Percentiles rank a stretch among this genome's conserved stretches.
Evolutionary conservation across 1,140 invertebrate genomes (phyloP).

Genomic region (Samia ricini): DNA sequence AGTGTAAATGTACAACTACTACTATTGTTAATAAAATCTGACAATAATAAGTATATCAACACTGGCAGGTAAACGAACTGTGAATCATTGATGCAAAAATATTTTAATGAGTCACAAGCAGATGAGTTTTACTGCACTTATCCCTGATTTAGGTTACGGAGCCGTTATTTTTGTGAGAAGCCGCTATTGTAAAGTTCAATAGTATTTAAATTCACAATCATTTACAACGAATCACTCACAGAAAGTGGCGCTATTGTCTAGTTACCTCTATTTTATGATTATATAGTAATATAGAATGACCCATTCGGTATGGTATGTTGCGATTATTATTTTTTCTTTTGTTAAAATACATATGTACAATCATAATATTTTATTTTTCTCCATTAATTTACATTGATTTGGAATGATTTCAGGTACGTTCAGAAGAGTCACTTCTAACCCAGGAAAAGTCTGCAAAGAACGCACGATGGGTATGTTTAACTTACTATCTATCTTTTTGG

Average conservation of each 20-base stretch:
- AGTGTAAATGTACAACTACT: neutral
- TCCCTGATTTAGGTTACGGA: constrained; percentile 18
- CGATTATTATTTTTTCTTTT: too few species aligned
- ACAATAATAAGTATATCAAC: constrained; percentile 19
- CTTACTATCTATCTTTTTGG: constrained; percentile 32
- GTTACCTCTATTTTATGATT: too few species aligned
- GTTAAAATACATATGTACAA: too few species aligned
- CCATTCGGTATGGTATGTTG: too few species aligned
- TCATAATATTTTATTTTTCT: too few species aligned
- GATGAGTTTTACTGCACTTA: constrained; percentile 24
- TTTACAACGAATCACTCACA: too few species aligned
- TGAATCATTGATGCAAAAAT: constrained; percentile 62
- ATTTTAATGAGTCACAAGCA: constrained; percentile 49
- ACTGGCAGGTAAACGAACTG: constrained; percentile 55
- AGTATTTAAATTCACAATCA: neutral
- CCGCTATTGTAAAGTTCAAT: neutral
- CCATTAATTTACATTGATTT: neutral
- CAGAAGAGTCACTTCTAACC: constrained; percentile 64
- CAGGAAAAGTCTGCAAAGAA: constrained; percentile 57
- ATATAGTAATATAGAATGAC: neutral
- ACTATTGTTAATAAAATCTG: constrained; percentile 7
- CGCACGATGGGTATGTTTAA: constrained; percentile 68
- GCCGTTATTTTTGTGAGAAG: neutral
- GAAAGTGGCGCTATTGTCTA: too few species aligned
- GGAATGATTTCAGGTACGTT: constrained; percentile 63